Evolutionary conservation across 2,888 invertebrate species (phyloP), one percentile per base, ranked within the genome.

Genomic region (Tineola bisselliella): DNA sequence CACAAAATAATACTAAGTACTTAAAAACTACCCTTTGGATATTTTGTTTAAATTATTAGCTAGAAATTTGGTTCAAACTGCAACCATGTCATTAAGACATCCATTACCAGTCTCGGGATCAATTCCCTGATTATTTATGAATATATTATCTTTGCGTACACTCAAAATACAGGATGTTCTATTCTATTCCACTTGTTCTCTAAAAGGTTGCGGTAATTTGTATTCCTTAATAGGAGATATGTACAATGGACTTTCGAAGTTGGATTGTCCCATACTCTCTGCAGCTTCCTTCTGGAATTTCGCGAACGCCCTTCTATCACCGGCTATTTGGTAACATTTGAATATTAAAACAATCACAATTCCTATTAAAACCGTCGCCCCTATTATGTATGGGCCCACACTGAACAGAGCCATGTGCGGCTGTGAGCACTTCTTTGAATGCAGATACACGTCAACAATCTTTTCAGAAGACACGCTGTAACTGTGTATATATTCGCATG

Each of bases 221-320:
- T 89, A 91, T 61, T 79, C 76, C 0, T 84, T 83, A 13, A 89
- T 83, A 0, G 91, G 90, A n/a, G 90, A 88, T 65, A 84, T 88
- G 65, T 91, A 92, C 62, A 92, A 68, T 0, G 92, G 92, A 70
- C 91, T 91, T 62, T 88, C 66, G 13, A 66, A 63, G 12, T 62
- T 63, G 59, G 82, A 77, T 62, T 81, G 80, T 74, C 79, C 76
- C 52, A 78, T 72, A 58, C 84, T 83, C 61, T 78, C 79, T 61
- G 81, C 70, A 0, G 87, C 83, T 66, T 88, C 84, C 38, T 81
- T 72, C 6, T 76, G 66, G 63, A 90, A 90, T 62, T 79, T 84
- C 0, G 88, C 88, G 64, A 86, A 90, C 0, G 89, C 90, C 19
- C 84, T 70, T 30, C 86, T 84, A 65, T 90, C 90, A 0, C 87